Evolutionary conservation across 2,113 vertebrate species (phyloP).

Genomic region (Himantopus leucocephalus): DNA sequence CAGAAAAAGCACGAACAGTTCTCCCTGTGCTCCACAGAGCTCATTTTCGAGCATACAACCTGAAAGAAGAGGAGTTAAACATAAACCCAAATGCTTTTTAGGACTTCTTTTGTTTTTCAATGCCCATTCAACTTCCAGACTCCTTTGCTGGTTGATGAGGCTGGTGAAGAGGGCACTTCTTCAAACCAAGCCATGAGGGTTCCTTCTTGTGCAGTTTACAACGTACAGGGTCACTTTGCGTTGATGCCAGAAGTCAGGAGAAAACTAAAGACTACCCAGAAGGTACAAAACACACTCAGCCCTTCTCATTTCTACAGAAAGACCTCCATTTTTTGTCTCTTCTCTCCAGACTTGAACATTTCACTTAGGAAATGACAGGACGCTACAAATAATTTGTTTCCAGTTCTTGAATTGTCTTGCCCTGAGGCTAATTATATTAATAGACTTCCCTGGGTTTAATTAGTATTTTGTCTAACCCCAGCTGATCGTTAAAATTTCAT

Average conservation of each 20-base stretch:
- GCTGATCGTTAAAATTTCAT: conserved; percentile 11
- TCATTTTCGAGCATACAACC: accelerated
- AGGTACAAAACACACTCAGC: background rate
- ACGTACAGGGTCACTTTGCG: accelerated
- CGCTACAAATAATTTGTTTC: conserved; percentile 39
- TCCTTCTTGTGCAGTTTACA: background rate
- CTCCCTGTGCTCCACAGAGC: background rate
- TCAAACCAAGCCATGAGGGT: accelerated
- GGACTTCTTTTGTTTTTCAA: background rate
- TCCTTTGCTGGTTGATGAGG: background rate
- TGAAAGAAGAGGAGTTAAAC: background rate
- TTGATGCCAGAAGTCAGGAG: background rate
- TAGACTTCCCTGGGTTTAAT: conserved; percentile 46
- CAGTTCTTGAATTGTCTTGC: conserved; percentile 24
- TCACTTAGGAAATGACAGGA: conserved; percentile 7
- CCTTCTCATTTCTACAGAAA: background rate
- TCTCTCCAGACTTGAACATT: background rate
- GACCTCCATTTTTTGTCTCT: background rate
- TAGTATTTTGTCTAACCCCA: conserved; percentile 49
- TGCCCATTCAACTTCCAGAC: background rate
- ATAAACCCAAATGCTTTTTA: background rate
- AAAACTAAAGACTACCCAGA: background rate
- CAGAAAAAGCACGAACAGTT: background rate
- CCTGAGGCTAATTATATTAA: conserved; percentile 32
- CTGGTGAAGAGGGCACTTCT: background rate